Percentiles rank a stretch among this genome's conserved stretches.
phyloP scores from a whole-genome alignment of 2,888 invertebrate species.

The Pherbina coryleti region DNA sequence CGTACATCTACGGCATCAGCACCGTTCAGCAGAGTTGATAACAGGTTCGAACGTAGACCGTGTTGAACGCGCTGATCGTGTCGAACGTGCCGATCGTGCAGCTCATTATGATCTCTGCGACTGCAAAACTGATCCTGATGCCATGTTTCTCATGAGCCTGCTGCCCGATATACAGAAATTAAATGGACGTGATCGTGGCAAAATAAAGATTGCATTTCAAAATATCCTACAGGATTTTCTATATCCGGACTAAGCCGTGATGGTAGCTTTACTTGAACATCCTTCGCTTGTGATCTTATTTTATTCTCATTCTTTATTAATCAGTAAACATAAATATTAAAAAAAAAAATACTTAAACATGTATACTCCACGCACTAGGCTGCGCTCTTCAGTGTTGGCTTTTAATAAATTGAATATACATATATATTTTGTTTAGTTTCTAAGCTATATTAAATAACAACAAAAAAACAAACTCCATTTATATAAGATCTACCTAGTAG shows the following conservation, averaged over 20 bases:
- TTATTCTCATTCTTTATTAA: conserved; percentile 19
- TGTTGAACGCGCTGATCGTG: too few species aligned
- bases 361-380: conserved; percentile 19
- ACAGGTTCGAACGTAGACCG: conserved; percentile 21
- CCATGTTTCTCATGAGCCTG: conserved; percentile 68
- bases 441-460: not conserved
- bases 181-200: conserved; percentile 67
- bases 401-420: too few species aligned
- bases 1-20: conserved; percentile 42
- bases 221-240: conserved; percentile 66
- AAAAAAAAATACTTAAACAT: not conserved
- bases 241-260: conserved; percentile 63
- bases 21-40: conserved; percentile 43
- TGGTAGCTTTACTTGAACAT: not conserved
- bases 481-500: not conserved
- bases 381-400: not conserved
- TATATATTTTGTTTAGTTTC: not conserved
- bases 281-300: conserved; percentile 33
- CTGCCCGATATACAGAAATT: conserved; percentile 67
- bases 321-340: conserved; percentile 8
- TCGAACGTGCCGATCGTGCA: conserved; percentile 7
- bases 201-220: conserved; percentile 68
- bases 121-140: conserved; percentile 69
- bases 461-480: not conserved
- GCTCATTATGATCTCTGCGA: conserved; percentile 60